Percentiles rank a stretch among this genome's conserved stretches.
Evolutionary conservation across 2,888 invertebrate species (phyloP).

Genomic region (Mimachlamys varia): DNA sequence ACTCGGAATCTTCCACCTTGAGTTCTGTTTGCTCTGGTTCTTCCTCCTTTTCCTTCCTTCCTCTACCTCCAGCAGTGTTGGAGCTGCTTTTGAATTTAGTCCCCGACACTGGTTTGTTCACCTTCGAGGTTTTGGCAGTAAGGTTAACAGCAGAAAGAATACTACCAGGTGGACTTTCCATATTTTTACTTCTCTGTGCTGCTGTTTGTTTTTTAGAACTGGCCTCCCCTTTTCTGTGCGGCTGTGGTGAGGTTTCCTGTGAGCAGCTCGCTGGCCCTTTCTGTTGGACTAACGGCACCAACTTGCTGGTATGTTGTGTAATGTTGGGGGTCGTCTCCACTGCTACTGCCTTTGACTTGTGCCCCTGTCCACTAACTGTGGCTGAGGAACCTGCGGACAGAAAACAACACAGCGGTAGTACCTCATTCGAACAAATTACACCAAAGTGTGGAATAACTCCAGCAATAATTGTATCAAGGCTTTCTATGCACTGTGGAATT

Average conservation of each 20-base stretch:
- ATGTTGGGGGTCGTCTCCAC: background rate
- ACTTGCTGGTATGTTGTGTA: no score
- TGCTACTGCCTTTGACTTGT: background rate
- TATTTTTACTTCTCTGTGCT: background rate
- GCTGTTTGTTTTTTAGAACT: background rate
- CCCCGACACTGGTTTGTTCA: background rate
- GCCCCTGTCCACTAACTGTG: background rate
- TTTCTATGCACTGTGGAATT: background rate
- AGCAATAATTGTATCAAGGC: background rate
- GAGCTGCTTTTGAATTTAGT: background rate
- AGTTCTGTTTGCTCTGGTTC: background rate
- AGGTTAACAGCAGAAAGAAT: background rate
- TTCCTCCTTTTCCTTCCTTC: no score
- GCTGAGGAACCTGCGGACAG: background rate
- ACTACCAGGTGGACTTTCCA: background rate
- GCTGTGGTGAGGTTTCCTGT: no score
- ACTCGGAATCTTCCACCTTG: background rate
- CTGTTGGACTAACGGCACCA: no score
- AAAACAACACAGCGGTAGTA: conserved; percentile 31
- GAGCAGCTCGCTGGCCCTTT: no score
- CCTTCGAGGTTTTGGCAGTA: background rate
- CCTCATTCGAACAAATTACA: background rate
- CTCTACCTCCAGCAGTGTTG: no score
- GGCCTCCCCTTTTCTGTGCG: background rate
- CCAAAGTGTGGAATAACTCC: background rate